These are phyloP conservation scores for Bombus sibiricus DNA, from an alignment of 1,140 invertebrate genomes.

Conservation along the genomic window DNA sequence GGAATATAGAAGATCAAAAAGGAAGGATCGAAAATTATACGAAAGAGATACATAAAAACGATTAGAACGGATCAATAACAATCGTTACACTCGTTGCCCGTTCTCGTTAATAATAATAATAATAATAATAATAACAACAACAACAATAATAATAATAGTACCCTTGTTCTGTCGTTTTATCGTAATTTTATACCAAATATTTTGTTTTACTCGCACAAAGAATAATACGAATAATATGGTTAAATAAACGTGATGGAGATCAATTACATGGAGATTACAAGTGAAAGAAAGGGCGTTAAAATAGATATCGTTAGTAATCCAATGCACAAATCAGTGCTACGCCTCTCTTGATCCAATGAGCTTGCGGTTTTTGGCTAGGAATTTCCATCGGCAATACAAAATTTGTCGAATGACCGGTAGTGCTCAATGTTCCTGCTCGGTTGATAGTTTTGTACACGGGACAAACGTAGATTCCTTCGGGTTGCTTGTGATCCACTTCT, in stretches of 20 bases:
- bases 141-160: too few relatives aligned
- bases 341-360: conserved; percentile 91
- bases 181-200: neutral
- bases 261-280: neutral
- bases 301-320: conserved; percentile 84
- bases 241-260: neutral
- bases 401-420: conserved; percentile 92
- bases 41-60: conserved; percentile 55
- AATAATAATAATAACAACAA: too few relatives aligned
- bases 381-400: conserved; percentile 89
- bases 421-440: conserved; percentile 87
- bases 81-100: too few relatives aligned
- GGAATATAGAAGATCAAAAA: conserved; percentile 11
- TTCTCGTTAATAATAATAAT: too few relatives aligned
- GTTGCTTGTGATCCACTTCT: conserved; percentile 82
- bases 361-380: conserved; percentile 84
- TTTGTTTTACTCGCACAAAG: neutral
- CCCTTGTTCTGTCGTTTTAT: too few relatives aligned
- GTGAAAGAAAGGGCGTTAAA: neutral
- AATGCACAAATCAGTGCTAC: conserved; percentile 90
- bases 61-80: neutral
- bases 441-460: conserved; percentile 90
- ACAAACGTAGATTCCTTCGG: conserved; percentile 85
- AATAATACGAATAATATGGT: neutral
- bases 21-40: conserved; percentile 61